Evolutionary conservation across 2,797 vertebrate genomes (phyloP), one percentile per base, ranked within the genome.

Genomic region (Smutsia temminckii): DNA sequence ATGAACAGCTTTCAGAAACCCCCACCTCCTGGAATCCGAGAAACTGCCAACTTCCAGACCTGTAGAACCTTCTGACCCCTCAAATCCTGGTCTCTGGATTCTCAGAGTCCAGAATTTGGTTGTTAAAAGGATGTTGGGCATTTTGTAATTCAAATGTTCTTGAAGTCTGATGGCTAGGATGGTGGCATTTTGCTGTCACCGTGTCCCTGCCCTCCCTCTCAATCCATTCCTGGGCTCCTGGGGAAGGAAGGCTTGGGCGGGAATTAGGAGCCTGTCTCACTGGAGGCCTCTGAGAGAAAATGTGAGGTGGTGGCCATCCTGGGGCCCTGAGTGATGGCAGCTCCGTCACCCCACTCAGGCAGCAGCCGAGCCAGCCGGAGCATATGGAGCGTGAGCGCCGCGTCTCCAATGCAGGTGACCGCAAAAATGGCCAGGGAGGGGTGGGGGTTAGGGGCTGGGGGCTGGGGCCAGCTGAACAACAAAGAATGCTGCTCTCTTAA

Each of bases 341-440:
- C 32, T 57, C 51, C 13, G 0, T 66, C 6, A 0, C 9, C 69
- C 34, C 16, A 18, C 59, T 6, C 83, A 97, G 96, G 86, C 97
- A 95, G 46, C 97, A 95, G 93, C 88, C 86, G 0, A 72, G 94
- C 18, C 96, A 91, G 17, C 89, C 55, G 0, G 98, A 98, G 46
- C 94, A 95, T 9, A 0, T 85, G 46, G 97, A 98, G 18, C 84
- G 89, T 0, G 97, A 97, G 2, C 96, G 97, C 69, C 51, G 97
- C 7, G 96, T 93, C 14, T 94, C 97, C 23, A 96, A 89, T 4
- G 91, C 98, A 97, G 98, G 98, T 98, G 81, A 91, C 12, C 37
- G 9, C 5, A 9, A 5, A 0, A 0, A 1, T 3, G 51, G 29
- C 32, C 18, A 12, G 6, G 46, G 51, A 23, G 55, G 51, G 6